Conservation (phyloP, 2,888 invertebrate species). For the Rugalucina vietnamica region DNA sequence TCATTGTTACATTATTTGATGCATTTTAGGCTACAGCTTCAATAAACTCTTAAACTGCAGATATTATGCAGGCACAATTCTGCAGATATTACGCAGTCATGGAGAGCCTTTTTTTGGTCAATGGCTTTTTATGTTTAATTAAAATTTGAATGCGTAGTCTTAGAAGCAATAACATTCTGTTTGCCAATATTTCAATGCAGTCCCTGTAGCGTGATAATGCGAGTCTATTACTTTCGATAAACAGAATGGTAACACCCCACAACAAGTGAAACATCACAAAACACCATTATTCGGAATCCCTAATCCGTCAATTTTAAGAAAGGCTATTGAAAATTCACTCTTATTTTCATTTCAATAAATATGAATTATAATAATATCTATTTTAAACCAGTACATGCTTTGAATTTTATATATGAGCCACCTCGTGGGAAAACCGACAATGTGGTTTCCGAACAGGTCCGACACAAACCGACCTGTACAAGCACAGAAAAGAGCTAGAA, state of each 20-base stretch:
- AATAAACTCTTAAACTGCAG: too few species aligned
- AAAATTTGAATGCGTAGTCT: background rate
- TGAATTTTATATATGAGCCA: conserved; percentile 6
- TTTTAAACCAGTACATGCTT: background rate
- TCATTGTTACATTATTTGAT: too few species aligned
- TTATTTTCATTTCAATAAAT: background rate
- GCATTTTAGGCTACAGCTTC: too few species aligned
- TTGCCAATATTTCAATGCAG: background rate
- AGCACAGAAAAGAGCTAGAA: too few species aligned
- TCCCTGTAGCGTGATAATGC: conserved; percentile 6
- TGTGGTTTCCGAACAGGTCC: too few species aligned
- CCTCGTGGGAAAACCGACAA: too few species aligned
- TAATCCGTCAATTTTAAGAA: background rate
- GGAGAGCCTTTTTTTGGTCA: too few species aligned
- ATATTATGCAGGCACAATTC: too few species aligned
- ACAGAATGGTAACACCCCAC: background rate
- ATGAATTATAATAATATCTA: background rate
- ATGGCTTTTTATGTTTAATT: conserved; percentile 1
- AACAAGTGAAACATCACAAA: conserved; percentile 4
- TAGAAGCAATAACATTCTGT: background rate
- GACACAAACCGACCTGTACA: too few species aligned
- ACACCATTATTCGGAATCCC: background rate
- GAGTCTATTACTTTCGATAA: background rate
- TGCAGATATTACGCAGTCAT: too few species aligned
- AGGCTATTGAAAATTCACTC: background rate